Conservation (phyloP, 1,140 invertebrate species). For the Pantala flavescens region DNA sequence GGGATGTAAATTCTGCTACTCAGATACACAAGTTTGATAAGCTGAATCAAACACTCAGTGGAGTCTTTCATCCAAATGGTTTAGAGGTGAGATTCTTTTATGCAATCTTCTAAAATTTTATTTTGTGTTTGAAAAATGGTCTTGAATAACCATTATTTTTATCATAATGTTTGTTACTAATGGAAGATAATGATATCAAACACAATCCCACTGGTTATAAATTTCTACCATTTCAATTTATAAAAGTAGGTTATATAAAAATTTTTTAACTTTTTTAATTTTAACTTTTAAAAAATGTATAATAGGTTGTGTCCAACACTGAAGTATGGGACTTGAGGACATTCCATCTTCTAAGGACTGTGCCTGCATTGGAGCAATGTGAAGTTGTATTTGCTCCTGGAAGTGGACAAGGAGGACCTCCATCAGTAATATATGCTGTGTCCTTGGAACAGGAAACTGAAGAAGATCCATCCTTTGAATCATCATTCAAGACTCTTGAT, state of each 20-base stretch:
- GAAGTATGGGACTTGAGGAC: conserved; percentile 94
- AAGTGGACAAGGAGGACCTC: conserved; percentile 30
- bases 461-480: conserved; percentile 57
- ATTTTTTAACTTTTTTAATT: too few relatives aligned
- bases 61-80: conserved; percentile 95
- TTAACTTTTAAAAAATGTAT: conserved; percentile 17
- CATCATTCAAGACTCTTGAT: conserved; percentile 91
- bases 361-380: conserved; percentile 84
- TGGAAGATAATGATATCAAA: too few relatives aligned
- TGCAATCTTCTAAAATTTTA: conserved; percentile 15
- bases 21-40: conserved; percentile 97
- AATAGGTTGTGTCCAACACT: conserved; percentile 66
- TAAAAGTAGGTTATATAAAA: too few relatives aligned
- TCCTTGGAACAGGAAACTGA: conserved; percentile 52
- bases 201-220: too few relatives aligned
- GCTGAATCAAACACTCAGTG: conserved; percentile 86
- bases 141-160: too few relatives aligned
- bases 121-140: too few relatives aligned
- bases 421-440: conserved; percentile 53
- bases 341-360: conserved; percentile 86
- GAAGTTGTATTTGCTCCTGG: conserved; percentile 55
- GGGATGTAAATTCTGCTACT: conserved; percentile 79
- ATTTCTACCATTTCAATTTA: too few relatives aligned
- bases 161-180: too few relatives aligned
- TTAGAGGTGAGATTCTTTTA: conserved; percentile 55